Base-by-base conservation (phyloP, 64 coral and sea anemone genomes). In the Acropora yongei region DNA sequence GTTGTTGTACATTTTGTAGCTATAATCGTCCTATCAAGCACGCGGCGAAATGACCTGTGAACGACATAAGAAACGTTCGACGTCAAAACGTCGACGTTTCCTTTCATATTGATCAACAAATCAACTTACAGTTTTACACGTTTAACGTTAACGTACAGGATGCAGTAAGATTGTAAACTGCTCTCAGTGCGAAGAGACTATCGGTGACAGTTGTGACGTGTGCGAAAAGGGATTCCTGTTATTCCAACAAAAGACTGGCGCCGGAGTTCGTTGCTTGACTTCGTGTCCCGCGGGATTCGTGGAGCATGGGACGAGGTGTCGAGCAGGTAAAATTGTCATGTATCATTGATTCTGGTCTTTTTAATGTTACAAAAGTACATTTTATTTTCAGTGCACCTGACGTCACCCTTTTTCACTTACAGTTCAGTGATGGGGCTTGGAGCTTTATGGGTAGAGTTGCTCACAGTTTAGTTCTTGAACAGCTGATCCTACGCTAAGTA, bases 241-340 rank as follows among this genome's bases (percentile, higher is more conserved):
- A 9, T 41, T 80, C 44, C 78, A 80, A 30, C 49, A 4, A 30
- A 50, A 49, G 6, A 58, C 49, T 80, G 78, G 78, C 3, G 78
- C 78, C 78, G 50, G 57, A 30, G 78, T 80, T 57, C 78, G 57
- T 7, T 80, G 78, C 12, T 47, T 57, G 17, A 50, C 78, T 57
- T 80, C 78, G 3, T 80, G 78, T 80, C 78, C 78, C 49, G 78
- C 19, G 5, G 78, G 78, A 41, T 80, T 80, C 18, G 78, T 57
- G 1, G 57, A 80, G n/a, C 78, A 80, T 50, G 78, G 78, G 46
- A 57, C 78, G 40, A 80, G 48, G 49, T 80, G 78, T 19, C 49
- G 49, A 2, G 49, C 78, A 80, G 78, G 78, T 12, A 7, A 58
- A 30, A 30, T 30, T 30, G 30, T 30, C 30, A 30, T 30, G 30